Evolutionary conservation across 2,113 vertebrate species (phyloP).

Genomic region (Sinocyclocheilus maitianheensis): DNA sequence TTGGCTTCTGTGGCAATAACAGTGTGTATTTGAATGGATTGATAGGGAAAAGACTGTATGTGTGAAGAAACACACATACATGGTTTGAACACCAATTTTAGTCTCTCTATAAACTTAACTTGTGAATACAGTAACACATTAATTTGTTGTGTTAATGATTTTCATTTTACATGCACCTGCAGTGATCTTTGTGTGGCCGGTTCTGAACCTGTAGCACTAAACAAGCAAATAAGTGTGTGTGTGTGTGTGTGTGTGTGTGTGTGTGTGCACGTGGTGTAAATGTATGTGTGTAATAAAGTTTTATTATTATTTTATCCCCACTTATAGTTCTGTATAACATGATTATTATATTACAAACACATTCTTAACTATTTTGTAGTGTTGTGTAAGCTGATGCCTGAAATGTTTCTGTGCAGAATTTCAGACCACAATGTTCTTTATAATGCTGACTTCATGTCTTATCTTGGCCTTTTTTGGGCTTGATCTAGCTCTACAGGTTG

Average conservation of each 20-base stretch:
- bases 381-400: neutral
- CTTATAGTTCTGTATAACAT: no score
- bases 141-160: neutral
- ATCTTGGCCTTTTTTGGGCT: constrained; percentile 17
- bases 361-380: neutral
- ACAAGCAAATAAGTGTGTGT: no score
- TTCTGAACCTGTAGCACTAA: no score
- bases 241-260: no score
- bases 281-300: no score
- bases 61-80: neutral
- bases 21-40: neutral
- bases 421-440: neutral
- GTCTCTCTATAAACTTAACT: neutral
- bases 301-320: no score
- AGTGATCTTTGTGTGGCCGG: no score
- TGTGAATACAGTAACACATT: neutral
- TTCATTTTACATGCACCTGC: neutral
- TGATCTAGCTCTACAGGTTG: neutral
- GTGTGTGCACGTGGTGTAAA: no score
- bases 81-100: neutral
- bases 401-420: neutral
- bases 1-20: neutral
- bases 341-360: no score
- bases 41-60: neutral
- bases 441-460: neutral